Conservation (phyloP, 2,113 vertebrate genomes). For the Salvelinus alpinus region DNA sequence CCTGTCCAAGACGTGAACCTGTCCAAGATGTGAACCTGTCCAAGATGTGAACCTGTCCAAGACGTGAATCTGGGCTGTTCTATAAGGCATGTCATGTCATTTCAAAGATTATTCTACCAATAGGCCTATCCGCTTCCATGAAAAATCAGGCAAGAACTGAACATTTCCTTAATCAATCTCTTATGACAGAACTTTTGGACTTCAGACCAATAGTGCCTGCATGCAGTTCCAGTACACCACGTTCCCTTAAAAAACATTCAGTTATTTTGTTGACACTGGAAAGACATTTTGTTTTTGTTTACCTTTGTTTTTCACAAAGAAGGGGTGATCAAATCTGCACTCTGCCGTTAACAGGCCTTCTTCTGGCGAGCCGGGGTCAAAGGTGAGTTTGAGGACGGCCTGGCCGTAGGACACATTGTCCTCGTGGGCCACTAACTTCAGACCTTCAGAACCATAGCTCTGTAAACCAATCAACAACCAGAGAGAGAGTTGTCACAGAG, state of each 20-base stretch:
- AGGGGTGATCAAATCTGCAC: slow-evolving; percentile 95
- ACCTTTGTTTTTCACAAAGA: slow-evolving; percentile 99
- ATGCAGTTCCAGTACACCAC: not conserved
- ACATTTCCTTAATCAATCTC: too few species aligned
- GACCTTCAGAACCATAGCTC: slow-evolving; percentile 89
- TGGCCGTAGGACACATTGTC: slow-evolving; percentile 92
- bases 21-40: too few species aligned
- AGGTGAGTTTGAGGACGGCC: slow-evolving; percentile 93
- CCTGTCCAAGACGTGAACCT: too few species aligned
- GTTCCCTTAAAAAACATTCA: not conserved
- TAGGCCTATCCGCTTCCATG: too few species aligned
- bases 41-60: too few species aligned
- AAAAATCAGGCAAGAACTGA: too few species aligned
- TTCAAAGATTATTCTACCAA: too few species aligned
- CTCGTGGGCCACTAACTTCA: slow-evolving; percentile 91
- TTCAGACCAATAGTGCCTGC: too few species aligned
- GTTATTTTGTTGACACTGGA: not conserved
- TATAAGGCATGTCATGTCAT: too few species aligned
- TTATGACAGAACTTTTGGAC: too few species aligned
- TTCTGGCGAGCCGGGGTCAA: slow-evolving; percentile 92
- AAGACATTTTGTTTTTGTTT: slow-evolving; percentile 25
- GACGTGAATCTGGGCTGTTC: too few species aligned
- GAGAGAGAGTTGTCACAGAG: slow-evolving; percentile 21
- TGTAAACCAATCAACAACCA: slow-evolving; percentile 53
- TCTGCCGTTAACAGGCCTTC: slow-evolving; percentile 89